Percentiles rank a stretch among this genome's conserved stretches.
Conservation (phyloP, 2,797 vertebrate genomes). For the Ibycter americanus region DNA sequence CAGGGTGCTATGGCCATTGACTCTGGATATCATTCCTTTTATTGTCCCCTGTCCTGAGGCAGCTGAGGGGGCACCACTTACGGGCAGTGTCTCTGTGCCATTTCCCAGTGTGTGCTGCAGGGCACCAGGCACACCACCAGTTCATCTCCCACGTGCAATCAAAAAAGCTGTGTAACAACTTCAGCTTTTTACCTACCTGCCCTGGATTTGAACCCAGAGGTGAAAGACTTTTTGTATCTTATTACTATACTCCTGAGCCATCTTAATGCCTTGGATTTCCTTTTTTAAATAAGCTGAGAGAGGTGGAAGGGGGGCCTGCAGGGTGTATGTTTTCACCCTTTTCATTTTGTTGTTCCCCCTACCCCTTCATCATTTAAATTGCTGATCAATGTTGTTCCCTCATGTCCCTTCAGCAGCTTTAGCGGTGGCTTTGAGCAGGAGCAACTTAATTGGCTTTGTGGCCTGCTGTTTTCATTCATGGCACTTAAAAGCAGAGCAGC, state of each 20-base stretch:
- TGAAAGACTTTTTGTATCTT: constrained; percentile 7
- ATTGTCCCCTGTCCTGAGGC: not conserved
- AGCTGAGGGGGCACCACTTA: not conserved
- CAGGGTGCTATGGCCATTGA: not conserved
- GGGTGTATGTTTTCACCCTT: not conserved
- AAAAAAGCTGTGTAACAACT: not conserved
- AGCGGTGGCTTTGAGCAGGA: not conserved
- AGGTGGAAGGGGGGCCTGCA: not conserved
- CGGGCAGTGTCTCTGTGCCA: not conserved
- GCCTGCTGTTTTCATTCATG: constrained; percentile 64
- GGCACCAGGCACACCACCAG: not conserved
- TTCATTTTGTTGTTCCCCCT: not conserved
- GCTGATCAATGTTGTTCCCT: not conserved
- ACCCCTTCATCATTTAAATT: not conserved
- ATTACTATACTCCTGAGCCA: not conserved
- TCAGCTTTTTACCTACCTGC: not conserved
- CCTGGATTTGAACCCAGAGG: constrained; percentile 20
- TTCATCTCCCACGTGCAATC: not conserved
- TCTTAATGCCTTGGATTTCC: not conserved
- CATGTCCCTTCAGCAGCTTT: not conserved
- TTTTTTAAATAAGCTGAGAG: not conserved
- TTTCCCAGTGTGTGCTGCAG: not conserved
- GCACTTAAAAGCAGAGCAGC: constrained; percentile 47
- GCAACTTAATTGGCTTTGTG: constrained; percentile 5
- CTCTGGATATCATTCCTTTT: not conserved